Base-by-base conservation (phyloP, 2,888 invertebrate genomes). In the Tryphoninae sp. region DNA sequence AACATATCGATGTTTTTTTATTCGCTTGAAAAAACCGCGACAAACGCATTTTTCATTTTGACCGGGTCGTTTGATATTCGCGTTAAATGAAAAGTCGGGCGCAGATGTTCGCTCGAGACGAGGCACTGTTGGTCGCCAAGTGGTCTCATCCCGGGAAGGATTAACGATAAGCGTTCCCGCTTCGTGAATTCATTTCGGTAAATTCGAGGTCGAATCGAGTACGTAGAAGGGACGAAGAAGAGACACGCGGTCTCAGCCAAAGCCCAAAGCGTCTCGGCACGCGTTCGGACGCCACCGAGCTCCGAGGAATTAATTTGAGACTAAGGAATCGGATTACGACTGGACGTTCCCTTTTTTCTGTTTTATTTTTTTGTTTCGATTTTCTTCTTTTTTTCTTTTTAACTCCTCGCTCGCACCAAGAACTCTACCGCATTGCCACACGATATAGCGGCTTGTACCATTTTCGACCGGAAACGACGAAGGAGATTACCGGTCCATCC, bases 291-390 rank as follows among this genome's bases (percentile, higher is more conserved):
- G 33, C 13, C 33, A n/a, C 13, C 69, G 19, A 51, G 62, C 68
- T 61, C 79, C 19, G 71, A 76, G 76, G 76, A 80, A 80, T 80
- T 75, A 80, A 80, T 76, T 80, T 61, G 51, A 76, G 71, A 61
- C 22, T 71, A 19, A 51, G 65, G 75, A 80, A 76, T 75, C 71
- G 80, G 76, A 80, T 80, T 80, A 80, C 75, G 71, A 74, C 59
- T 23, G 65, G 80, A 61, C 26, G 45, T 45, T 51, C 45, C 22
- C 62, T 49, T 40, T 16, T 58, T 22, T 26, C 11, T 16, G 0
- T 33, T 13, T 9, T 40, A 11, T 13, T 59, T 23, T 13, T 59
- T 23, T 62, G 16, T 45, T 62, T 62, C 40, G 33, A 40, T 62
- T 13, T 55, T 55, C 8, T 19, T 19, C n/a, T 55, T 55, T 55